Conservation (phyloP, 2,888 invertebrate genomes). For the Didymodactylos carnosus region DNA sequence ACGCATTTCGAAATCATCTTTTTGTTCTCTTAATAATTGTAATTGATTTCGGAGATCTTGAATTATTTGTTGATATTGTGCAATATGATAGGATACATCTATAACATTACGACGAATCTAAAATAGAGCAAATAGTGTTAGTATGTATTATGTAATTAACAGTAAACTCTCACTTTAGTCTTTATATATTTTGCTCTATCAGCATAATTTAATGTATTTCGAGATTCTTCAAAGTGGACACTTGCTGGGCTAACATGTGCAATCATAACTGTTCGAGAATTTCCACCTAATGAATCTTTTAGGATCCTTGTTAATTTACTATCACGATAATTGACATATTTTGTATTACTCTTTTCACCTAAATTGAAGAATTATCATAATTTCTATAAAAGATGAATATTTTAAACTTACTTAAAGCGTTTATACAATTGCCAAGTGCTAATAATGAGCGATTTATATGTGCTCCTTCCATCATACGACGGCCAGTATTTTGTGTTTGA, state of each 20-base stretch:
- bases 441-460: constrained; percentile 74
- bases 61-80: constrained; percentile 62
- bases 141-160: background rate
- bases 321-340: constrained; percentile 80
- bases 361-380: no score
- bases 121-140: background rate
- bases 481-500: constrained; percentile 64
- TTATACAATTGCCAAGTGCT: constrained; percentile 82
- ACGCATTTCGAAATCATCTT: constrained; percentile 14
- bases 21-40: constrained; percentile 25
- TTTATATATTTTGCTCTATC: constrained; percentile 78
- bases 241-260: constrained; percentile 74
- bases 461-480: constrained; percentile 47
- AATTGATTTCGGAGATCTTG: constrained; percentile 65
- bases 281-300: constrained; percentile 45
- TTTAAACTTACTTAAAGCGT: constrained; percentile 55
- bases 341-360: constrained; percentile 35
- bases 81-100: constrained; percentile 55
- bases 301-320: constrained; percentile 75
- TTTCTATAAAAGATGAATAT: no score
- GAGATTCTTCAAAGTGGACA: constrained; percentile 64
- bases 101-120: constrained; percentile 42
- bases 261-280: constrained; percentile 86
- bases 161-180: constrained; percentile 47
- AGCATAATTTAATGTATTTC: constrained; percentile 78